These are phyloP conservation scores for Corvus hawaiiensis DNA, from an alignment of 2,113 vertebrate genomes.

Conservation along the genomic window DNA sequence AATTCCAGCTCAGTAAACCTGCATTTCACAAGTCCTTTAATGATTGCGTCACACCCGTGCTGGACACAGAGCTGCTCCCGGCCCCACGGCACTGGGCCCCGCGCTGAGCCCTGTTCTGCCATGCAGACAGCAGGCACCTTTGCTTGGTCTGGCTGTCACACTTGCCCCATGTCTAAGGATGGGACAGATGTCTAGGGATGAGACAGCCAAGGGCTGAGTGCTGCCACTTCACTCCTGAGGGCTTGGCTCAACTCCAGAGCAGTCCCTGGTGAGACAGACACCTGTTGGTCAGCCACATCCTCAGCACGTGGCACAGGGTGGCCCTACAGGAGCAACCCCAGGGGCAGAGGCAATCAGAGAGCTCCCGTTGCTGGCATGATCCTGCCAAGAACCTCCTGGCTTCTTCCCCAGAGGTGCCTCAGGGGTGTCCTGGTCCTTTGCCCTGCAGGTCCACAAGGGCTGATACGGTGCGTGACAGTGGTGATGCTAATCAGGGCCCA, in stretches of 20 bases:
- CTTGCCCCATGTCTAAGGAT: background rate
- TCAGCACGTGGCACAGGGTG: background rate
- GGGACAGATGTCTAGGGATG: background rate
- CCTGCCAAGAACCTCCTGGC: background rate
- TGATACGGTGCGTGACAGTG: rapidly evolving
- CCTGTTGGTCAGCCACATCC: background rate
- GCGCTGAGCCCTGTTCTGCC: rapidly evolving
- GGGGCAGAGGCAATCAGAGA: background rate
- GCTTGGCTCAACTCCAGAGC: background rate
- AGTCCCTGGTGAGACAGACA: background rate
- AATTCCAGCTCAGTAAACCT: background rate
- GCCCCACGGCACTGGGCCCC: background rate
- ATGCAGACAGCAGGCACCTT: background rate
- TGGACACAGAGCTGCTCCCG: background rate
- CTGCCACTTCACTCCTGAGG: background rate
- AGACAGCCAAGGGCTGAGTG: background rate
- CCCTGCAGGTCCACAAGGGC: background rate
- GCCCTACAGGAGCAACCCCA: background rate
- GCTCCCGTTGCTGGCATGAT: background rate
- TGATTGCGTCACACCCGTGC: background rate
- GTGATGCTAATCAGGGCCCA: background rate
- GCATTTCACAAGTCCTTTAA: slow-evolving; percentile 40
- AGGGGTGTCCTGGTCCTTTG: background rate
- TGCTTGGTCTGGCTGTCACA: rapidly evolving
- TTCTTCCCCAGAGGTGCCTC: background rate